Percentiles rank a stretch among this genome's conserved stretches.
These are phyloP conservation scores for Crypturellus undulatus DNA, from an alignment of 2,113 vertebrate genomes.

Conservation along the genomic window DNA sequence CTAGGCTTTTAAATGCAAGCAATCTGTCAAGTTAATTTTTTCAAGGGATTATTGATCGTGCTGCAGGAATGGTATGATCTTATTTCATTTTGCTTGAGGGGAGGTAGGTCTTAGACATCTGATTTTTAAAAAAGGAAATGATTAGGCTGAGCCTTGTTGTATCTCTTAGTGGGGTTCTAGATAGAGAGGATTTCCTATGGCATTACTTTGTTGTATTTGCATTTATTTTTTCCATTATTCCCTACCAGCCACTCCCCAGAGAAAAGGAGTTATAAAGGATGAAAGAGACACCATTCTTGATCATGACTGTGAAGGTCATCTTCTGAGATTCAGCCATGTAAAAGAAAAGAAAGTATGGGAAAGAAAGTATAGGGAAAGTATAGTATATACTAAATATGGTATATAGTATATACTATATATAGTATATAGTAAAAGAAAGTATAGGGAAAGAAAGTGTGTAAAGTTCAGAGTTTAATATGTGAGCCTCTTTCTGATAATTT, in stretches of 20 bases:
- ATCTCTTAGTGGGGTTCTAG: background rate
- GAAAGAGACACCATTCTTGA: background rate
- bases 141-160: background rate
- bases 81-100: background rate
- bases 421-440: background rate
- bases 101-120: background rate
- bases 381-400: too few relatives aligned
- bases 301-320: background rate
- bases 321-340: background rate
- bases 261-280: background rate
- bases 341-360: background rate
- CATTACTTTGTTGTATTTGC: background rate
- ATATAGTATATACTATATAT: too few relatives aligned
- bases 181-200: background rate
- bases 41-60: background rate
- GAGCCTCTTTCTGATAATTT: background rate
- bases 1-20: background rate
- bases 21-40: conserved; percentile 8
- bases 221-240: background rate
- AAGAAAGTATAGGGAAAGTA: background rate
- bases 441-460: background rate
- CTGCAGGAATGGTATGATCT: background rate
- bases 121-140: background rate
- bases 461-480: background rate
- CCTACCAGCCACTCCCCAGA: background rate